Conservation (phyloP, 2,888 invertebrate species). For the Aspidiotus destructor region DNA sequence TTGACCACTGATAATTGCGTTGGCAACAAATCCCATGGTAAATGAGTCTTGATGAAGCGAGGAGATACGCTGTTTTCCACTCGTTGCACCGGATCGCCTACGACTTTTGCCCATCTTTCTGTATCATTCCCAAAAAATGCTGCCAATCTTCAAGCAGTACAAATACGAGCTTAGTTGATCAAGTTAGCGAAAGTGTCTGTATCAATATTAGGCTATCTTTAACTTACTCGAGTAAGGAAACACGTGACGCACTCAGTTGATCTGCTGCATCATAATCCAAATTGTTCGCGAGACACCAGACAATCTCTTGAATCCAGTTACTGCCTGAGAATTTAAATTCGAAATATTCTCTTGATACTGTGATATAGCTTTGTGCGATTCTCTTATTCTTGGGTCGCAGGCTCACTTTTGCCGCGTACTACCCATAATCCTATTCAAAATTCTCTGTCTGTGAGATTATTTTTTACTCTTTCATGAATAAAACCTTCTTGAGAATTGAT, state of each 20-base stretch:
- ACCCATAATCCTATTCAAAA: too few relatives aligned
- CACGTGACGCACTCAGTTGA: slow-evolving; percentile 52
- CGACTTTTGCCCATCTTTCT: slow-evolving; percentile 47
- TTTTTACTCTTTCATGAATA: too few relatives aligned
- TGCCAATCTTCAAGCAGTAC: slow-evolving; percentile 42
- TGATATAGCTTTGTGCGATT: too few relatives aligned
- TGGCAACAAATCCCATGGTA: slow-evolving; percentile 45
- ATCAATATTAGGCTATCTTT: too few relatives aligned
- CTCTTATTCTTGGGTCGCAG: too few relatives aligned
- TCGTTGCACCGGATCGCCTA: slow-evolving; percentile 62
- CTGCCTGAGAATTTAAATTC: slow-evolving; percentile 52
- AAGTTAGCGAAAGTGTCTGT: too few relatives aligned
- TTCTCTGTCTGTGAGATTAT: too few relatives aligned
- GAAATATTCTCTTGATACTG: too few relatives aligned
- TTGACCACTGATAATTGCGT: slow-evolving; percentile 49
- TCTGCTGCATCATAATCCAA: slow-evolving; percentile 66
- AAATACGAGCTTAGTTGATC: too few relatives aligned
- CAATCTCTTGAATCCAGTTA: slow-evolving; percentile 89
- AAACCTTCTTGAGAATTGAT: too few relatives aligned
- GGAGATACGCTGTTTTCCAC: slow-evolving; percentile 59
- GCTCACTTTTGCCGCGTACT: too few relatives aligned
- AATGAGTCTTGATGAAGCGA: slow-evolving; percentile 40
- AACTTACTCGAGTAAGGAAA: slow-evolving; percentile 60
- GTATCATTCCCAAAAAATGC: slow-evolving; percentile 54
- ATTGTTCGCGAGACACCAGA: slow-evolving; percentile 76